Conservation (phyloP, 2,888 invertebrate genomes). For the Caenorhabditis becei region DNA sequence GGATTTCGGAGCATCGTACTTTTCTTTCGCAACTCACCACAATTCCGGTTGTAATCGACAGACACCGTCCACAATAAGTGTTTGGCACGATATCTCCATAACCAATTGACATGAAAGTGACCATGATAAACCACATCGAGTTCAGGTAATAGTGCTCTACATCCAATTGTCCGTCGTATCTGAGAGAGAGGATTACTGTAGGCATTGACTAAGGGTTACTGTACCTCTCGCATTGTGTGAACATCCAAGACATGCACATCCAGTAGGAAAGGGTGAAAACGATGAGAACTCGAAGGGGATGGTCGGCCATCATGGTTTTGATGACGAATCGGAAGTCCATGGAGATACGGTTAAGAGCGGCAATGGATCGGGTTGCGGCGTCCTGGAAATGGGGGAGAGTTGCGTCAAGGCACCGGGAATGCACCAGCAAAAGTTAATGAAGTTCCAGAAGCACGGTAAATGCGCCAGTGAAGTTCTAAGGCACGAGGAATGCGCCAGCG, state of each 20-base stretch:
- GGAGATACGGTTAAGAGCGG: conserved; percentile 87
- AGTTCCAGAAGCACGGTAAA: no score
- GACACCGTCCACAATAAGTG: conserved; percentile 99
- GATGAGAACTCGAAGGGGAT: conserved; percentile 93
- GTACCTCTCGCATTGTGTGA: conserved; percentile 98
- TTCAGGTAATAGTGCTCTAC: conserved; percentile 81
- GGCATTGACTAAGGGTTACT: neutral
- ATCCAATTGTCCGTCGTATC: conserved; percentile 72
- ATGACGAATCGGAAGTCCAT: conserved; percentile 95
- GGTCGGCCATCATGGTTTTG: conserved; percentile 99
- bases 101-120: conserved; percentile 99
- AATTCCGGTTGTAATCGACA: conserved; percentile 99
- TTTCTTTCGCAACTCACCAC: conserved; percentile 87
- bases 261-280: conserved; percentile 99
- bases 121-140: conserved; percentile 82
- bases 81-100: conserved; percentile 88
- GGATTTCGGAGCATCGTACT: no score
- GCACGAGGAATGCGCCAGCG: no score
- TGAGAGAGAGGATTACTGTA: no score
- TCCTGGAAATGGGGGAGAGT: no score
- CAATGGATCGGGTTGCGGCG: conserved; percentile 91
- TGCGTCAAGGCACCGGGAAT: no score
- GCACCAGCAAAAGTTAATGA: no score
- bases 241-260: conserved; percentile 99
- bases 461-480: no score